Evolutionary conservation across 2,113 vertebrate genomes (phyloP).

Genomic region (Tursiops truncatus): DNA sequence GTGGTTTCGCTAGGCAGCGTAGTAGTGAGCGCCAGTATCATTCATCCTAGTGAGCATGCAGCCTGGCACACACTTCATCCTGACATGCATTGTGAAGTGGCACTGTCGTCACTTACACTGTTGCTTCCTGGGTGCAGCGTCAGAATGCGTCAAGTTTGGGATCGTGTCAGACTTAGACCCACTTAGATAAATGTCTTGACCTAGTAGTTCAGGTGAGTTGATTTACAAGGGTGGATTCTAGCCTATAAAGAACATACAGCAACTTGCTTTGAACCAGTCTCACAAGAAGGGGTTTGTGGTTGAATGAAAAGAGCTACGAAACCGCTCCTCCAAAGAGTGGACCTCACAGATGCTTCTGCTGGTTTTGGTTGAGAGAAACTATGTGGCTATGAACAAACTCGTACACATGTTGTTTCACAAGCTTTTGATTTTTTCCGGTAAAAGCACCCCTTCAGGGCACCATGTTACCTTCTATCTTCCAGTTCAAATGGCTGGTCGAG

Average conservation of each 20-base stretch:
- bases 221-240: background rate
- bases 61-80: rapidly evolving
- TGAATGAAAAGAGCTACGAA: background rate
- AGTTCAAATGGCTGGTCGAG: background rate
- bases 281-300: rapidly evolving
- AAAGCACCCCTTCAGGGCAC: background rate
- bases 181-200: background rate
- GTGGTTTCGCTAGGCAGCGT: background rate
- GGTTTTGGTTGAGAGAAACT: background rate
- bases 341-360: rapidly evolving
- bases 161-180: background rate
- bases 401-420: too few relatives aligned
- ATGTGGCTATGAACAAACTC: rapidly evolving
- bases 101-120: rapidly evolving
- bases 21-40: background rate
- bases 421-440: background rate
- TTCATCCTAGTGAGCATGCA: background rate
- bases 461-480: background rate
- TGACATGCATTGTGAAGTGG: background rate
- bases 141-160: background rate
- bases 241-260: background rate
- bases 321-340: background rate
- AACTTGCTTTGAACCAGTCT: background rate
- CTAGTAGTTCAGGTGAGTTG: background rate
- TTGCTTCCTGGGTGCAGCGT: background rate